A percentile compares a stretch with the other conserved stretches of the same genome.
These are phyloP conservation scores for Tautogolabrus adspersus DNA, from an alignment of 2,113 vertebrate species.

Conservation along the genomic window DNA sequence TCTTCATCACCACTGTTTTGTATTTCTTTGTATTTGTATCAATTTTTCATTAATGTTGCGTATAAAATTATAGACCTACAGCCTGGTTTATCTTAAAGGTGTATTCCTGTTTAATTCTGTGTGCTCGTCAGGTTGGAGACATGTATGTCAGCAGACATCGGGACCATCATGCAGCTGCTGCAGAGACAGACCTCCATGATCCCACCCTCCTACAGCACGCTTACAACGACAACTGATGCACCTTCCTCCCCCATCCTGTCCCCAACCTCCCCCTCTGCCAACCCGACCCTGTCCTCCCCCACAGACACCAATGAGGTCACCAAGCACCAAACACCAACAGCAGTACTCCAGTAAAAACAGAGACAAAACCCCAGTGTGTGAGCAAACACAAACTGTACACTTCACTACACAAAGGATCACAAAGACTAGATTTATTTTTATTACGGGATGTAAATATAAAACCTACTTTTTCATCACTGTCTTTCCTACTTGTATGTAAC, in stretches of 20 bases:
- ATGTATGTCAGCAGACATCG: conserved; percentile 85
- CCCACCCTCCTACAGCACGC: conserved; percentile 89
- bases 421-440: too few species aligned
- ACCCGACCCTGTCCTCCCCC: neutral
- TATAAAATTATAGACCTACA: too few species aligned
- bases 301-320: neutral
- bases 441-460: too few species aligned
- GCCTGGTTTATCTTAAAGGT: too few species aligned
- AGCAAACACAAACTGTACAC: too few species aligned
- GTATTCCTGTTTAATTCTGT: neutral
- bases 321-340: neutral
- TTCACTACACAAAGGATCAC: too few species aligned
- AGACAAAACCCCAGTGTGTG: too few species aligned
- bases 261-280: neutral
- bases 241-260: conserved; percentile 64
- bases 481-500: too few species aligned
- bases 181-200: conserved; percentile 85
- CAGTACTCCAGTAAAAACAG: neutral
- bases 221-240: conserved; percentile 52
- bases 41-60: too few species aligned
- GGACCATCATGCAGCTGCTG: conserved; percentile 87
- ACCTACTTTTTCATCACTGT: too few species aligned
- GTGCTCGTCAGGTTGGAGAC: conserved; percentile 83
- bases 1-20: too few species aligned
- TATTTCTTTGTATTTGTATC: too few species aligned